Evolutionary conservation across 2,888 invertebrate genomes (phyloP), one percentile per base, ranked within the genome.

Genomic region (Aphidius colemani): DNA sequence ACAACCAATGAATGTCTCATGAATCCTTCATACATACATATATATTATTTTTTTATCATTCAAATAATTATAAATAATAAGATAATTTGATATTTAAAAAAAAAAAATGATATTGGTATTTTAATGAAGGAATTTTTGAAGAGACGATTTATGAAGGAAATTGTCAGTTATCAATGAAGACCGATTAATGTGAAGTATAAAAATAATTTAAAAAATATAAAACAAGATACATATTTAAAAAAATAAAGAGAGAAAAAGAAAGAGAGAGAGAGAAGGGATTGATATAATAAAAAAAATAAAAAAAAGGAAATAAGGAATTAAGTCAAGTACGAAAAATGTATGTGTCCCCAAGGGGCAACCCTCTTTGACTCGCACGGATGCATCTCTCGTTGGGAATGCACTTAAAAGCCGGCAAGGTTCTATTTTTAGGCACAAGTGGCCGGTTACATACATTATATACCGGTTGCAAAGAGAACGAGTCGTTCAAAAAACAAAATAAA

Each of bases 391-490:
- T 68, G 67, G 66, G 69, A 70, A 70, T 70, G 69, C 69, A 68
- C 69, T 70, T 66, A 65, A 70, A 63, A 70, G 66, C 65, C 67
- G 55, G 59, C 64, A 63, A 55, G 59, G 55, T 30, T 61, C 66
- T 68, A 68, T 68, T 68, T 68, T 68, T 68, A 67, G 66, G 58
- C 59, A 55, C 53, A 61, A 64, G 68, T 63, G 66, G 68, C 64
- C 69, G 67, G 67, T 70, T 67, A 70, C 69, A 68, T 66, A 65
- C 68, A 65, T 68, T 64, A 61, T 69, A 67, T 69, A 70, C 68
- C 68, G 69, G 69, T 70, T 68, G 66, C 66, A 66, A 66, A 64
- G 64, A 30, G 30, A 67, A 66, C 67, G 53, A 66, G 60, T 53
- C 59, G n/a, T 61, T 59, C 61, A 49, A 58, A 50, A 57, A 50